Conservation (phyloP, 2,888 invertebrate genomes). For the Taphrorychus bicolor region DNA sequence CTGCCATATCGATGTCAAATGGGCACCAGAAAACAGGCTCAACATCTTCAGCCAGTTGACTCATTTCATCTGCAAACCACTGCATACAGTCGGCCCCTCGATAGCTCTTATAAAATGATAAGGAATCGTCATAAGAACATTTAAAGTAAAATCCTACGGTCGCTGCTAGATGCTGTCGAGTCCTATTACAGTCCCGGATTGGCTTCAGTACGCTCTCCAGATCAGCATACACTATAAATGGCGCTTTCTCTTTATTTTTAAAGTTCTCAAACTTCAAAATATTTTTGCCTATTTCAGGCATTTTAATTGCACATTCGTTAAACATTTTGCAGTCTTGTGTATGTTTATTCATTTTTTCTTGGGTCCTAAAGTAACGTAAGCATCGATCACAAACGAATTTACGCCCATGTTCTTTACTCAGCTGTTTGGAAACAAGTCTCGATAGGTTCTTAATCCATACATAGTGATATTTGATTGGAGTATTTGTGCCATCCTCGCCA, state of each 20-base stretch:
- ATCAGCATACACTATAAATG: neutral
- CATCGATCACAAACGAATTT: neutral
- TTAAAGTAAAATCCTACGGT: neutral
- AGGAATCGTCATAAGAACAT: neutral
- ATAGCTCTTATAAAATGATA: neutral
- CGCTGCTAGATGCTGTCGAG: neutral
- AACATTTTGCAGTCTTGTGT: neutral
- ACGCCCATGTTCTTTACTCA: neutral
- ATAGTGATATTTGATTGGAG: neutral
- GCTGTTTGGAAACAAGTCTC: neutral
- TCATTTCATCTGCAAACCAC: neutral
- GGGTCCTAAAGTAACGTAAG: neutral
- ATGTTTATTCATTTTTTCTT: neutral
- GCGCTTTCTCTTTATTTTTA: neutral
- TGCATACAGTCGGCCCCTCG: neutral
- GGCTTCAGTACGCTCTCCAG: neutral
- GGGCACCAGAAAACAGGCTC: neutral
- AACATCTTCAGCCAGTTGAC: neutral
- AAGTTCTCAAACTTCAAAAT: neutral
- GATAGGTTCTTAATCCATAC: neutral
- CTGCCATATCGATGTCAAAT: neutral
- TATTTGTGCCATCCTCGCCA: neutral
- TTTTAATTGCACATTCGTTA: neutral
- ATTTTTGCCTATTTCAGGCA: neutral
- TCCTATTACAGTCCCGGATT: neutral